Evolutionary conservation across 2,888 invertebrate species (phyloP), one percentile per base, ranked within the genome.

Genomic region (Orthosia cruda): DNA sequence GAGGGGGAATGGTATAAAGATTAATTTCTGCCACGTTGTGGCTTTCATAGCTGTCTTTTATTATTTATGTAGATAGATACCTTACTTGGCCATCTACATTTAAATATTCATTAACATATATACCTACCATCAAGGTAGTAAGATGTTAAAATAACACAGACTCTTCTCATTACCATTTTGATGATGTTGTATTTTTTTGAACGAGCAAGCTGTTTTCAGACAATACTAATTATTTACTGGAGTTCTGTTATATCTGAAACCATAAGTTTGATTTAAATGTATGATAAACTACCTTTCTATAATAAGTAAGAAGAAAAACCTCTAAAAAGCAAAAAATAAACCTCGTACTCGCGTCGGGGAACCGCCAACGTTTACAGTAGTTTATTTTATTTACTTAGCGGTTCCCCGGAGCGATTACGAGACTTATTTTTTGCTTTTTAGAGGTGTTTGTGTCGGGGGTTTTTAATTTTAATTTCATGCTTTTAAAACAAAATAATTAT

Each of bases 71-170:
- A 47, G 15, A 18, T 66, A 57, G 45, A 32, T 20, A 47, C 13
- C 50, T 47, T 55, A 40, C 55, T 69, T 65, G 47, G 67, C 49
- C 58, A 59, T 79, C 45, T 71, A 69, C 20, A 75, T 82, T 82
- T 63, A 54, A 82, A 83, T 83, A 76, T 69, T 81, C 55, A 71
- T 79, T 71, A 57, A 32, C 23, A 66, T 80, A 32, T n/a, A 66
- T 76, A 40, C 7, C 49, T 76, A 40, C 7, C 49, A 50, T 32
- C 2, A 13, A 13, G 11, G 18, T 69, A 50, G 49, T 58, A 62
- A 73, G 59, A 70, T 64, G 40, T 74, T 58, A 49, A 77, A 82
- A 78, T 67, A 82, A 71, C 26, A 55, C 65, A 63, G 45, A 32
- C 13, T 55, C 18, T 66, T 77, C n/a, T 64, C 5, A 73, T 77